A percentile compares a stretch with the other conserved stretches of the same genome.
Evolutionary conservation across 2,113 vertebrate genomes (phyloP).

Genomic region (Formicarius rufipectus): DNA sequence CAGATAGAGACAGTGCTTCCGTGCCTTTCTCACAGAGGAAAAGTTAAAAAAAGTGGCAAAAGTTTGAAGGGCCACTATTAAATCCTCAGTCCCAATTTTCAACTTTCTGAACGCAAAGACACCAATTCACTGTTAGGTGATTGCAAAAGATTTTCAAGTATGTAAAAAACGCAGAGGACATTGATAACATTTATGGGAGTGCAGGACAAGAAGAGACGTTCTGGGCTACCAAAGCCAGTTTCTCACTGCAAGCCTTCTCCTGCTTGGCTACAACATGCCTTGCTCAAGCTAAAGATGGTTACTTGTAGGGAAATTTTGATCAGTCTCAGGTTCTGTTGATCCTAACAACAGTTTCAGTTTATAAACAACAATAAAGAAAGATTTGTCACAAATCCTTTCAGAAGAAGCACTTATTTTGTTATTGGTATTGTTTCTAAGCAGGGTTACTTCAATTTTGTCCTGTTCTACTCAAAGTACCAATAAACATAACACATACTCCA

Average conservation of each 20-base stretch:
- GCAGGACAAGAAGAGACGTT: not conserved
- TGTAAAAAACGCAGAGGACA: not conserved
- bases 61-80: not conserved
- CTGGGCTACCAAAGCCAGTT: not conserved
- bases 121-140: not conserved
- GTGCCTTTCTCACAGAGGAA: not conserved
- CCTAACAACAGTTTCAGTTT: not conserved
- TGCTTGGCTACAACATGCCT: not conserved
- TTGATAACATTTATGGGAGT: not conserved
- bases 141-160: not conserved
- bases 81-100: not conserved
- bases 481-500: rapidly evolving
- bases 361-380: not conserved
- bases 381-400: not conserved
- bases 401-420: not conserved
- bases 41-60: not conserved
- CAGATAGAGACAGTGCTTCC: not conserved
- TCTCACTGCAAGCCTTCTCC: not conserved
- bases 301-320: not conserved
- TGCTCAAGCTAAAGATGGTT: not conserved
- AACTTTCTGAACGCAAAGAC: not conserved
- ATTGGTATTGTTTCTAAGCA: not conserved
- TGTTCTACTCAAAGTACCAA: not conserved
- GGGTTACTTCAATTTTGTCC: not conserved
- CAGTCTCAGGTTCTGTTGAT: not conserved